phyloP scores from a whole-genome alignment of 2,888 invertebrate species.

The Drosophila tanythrix region DNA sequence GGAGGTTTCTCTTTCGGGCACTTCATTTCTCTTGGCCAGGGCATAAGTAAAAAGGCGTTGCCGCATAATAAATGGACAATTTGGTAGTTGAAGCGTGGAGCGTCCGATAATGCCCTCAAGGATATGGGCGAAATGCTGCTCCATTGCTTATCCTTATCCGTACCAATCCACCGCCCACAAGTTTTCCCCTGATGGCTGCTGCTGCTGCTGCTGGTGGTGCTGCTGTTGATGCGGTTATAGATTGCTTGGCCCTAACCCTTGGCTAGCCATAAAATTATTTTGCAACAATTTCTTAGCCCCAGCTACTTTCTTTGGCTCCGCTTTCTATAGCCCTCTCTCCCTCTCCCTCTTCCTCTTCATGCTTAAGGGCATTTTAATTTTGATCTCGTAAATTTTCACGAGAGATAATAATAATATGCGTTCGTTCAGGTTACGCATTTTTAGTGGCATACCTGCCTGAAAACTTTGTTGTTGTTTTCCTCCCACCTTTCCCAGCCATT shows the following conservation, averaged over 20 bases:
- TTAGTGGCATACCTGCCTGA: constrained; percentile 61
- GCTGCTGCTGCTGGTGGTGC: constrained; percentile 33
- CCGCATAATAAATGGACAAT: constrained; percentile 83
- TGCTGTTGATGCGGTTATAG: constrained; percentile 71
- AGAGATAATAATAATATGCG: constrained; percentile 81
- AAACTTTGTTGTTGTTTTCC: constrained; percentile 51
- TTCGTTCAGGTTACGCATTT: constrained; percentile 76
- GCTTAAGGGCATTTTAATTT: constrained; percentile 78
- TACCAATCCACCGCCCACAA: constrained; percentile 30
- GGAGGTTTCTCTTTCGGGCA: constrained; percentile 50
- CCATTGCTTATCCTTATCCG: constrained; percentile 40
- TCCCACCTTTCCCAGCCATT: neutral
- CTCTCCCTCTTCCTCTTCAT: neutral
- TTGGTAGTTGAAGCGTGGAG: constrained; percentile 78
- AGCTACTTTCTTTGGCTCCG: constrained; percentile 50
- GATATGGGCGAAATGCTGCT: constrained; percentile 62
- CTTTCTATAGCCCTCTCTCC: neutral
- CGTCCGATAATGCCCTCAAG: constrained; percentile 69
- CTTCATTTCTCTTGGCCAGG: constrained; percentile 69
- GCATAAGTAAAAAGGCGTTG: constrained; percentile 81
- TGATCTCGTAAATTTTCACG: constrained; percentile 81
- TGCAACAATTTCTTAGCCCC: constrained; percentile 75
- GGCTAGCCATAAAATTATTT: constrained; percentile 77
- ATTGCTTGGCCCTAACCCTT: constrained; percentile 70
- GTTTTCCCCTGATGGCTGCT: constrained; percentile 40